A percentile compares a stretch with the other conserved stretches of the same genome.
These are phyloP conservation scores for Sthenelais limicola DNA, from an alignment of 2,888 invertebrate genomes.

Conservation along the genomic window DNA sequence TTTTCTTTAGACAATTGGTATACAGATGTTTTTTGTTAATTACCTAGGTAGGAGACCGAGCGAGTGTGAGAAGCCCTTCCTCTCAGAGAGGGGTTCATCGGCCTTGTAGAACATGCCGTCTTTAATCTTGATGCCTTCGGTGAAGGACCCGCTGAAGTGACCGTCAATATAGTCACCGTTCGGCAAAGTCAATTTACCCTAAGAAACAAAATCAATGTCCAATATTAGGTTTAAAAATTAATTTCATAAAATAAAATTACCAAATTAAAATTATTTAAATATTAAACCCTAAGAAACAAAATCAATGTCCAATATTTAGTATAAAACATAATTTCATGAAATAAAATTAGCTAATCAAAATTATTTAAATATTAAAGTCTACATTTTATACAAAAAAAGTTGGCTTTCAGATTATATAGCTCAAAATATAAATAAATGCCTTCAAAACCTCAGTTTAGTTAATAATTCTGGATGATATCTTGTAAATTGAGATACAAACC, in stretches of 20 bases:
- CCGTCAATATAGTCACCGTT: slow-evolving; percentile 85
- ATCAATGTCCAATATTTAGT: no score
- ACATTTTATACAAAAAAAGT: slow-evolving; percentile 4
- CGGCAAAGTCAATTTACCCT: slow-evolving; percentile 84
- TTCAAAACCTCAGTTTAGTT: no score
- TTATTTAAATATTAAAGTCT: slow-evolving; percentile 73
- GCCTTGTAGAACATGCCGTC: slow-evolving; percentile 78
- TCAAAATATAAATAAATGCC: no score
- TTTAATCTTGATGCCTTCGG: slow-evolving; percentile 82
- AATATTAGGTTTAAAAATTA: no score
- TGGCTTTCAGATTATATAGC: background rate
- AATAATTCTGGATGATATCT: no score
- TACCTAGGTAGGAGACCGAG: slow-evolving; percentile 50
- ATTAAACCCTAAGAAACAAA: slow-evolving; percentile 74
- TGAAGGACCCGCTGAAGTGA: slow-evolving; percentile 81
- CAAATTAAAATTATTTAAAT: background rate
- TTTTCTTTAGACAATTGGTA: no score
- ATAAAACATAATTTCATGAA: no score
- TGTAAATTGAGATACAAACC: slow-evolving; percentile 61
- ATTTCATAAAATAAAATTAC: no score
- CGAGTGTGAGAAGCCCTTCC: slow-evolving; percentile 45
- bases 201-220: slow-evolving; percentile 21
- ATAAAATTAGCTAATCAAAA: background rate
- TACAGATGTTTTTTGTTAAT: no score
- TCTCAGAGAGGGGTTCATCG: slow-evolving; percentile 36